Conservation (phyloP, 2,113 vertebrate species). For the Notarius lentiginosus region DNA sequence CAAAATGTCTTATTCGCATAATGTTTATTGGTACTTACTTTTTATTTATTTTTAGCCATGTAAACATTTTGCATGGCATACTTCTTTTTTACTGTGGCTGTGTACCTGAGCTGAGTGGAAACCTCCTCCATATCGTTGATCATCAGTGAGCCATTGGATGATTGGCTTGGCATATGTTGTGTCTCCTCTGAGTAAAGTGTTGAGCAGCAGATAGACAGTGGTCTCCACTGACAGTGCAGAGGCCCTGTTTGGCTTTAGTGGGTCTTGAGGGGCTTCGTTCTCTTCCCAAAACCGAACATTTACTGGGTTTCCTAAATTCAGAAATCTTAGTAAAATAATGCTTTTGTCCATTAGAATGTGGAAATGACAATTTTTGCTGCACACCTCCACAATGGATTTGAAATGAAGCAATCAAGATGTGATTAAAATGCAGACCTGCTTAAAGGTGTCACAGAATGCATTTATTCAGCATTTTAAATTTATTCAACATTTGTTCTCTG, state of each 20-base stretch:
- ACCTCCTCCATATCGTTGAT: slow-evolving; percentile 84
- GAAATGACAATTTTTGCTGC: too few relatives aligned
- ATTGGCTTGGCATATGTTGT: slow-evolving; percentile 78
- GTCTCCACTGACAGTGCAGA: slow-evolving; percentile 83
- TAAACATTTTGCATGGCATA: neutral
- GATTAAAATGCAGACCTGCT: too few relatives aligned
- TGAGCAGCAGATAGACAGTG: slow-evolving; percentile 83
- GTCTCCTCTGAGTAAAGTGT: slow-evolving; percentile 72
- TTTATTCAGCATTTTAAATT: too few relatives aligned
- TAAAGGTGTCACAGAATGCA: too few relatives aligned
- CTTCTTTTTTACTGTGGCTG: neutral
- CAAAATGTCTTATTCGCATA: neutral
- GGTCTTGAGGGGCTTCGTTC: slow-evolving; percentile 46
- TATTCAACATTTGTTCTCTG: too few relatives aligned
- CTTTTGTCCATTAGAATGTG: too few relatives aligned
- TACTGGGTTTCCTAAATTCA: slow-evolving; percentile 72
- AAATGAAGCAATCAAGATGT: too few relatives aligned
- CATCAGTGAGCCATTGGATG: slow-evolving; percentile 85
- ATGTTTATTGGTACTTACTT: neutral
- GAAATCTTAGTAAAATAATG: neutral
- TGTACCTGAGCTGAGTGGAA: slow-evolving; percentile 86
- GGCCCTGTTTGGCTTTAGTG: slow-evolving; percentile 59
- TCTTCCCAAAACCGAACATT: slow-evolving; percentile 84
- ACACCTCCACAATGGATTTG: too few relatives aligned
- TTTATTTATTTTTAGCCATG: neutral